These are phyloP conservation scores for Ephialtes manifestator DNA, from an alignment of 2,888 invertebrate genomes.

Conservation along the genomic window DNA sequence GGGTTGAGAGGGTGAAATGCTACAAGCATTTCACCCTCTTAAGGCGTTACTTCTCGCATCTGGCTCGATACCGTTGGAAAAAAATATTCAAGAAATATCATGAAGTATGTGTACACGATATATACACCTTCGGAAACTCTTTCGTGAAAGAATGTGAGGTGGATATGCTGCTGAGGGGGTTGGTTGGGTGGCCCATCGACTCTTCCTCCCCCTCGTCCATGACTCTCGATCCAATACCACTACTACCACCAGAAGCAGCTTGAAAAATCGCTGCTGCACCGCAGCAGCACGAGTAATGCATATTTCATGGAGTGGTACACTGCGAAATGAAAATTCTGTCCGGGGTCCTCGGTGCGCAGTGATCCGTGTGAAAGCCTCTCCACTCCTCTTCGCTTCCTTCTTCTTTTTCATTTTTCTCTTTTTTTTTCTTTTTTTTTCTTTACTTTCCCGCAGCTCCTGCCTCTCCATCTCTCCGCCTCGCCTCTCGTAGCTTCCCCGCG, in stretches of 20 bases:
- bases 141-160: constrained; percentile 42
- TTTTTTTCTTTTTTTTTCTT: not conserved
- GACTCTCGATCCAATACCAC: constrained; percentile 33
- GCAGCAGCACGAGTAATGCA: constrained; percentile 72
- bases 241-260: constrained; percentile 60
- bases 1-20: not conserved
- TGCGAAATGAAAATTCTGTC: constrained; percentile 76
- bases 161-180: constrained; percentile 33
- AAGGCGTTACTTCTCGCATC: constrained; percentile 22
- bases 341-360: constrained; percentile 61
- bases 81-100: constrained; percentile 40
- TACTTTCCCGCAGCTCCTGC: constrained; percentile 7
- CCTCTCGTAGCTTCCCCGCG: constrained; percentile 16
- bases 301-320: constrained; percentile 77
- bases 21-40: too few species aligned
- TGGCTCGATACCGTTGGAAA: not conserved
- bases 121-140: constrained; percentile 36
- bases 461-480: constrained; percentile 5
- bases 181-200: constrained; percentile 30
- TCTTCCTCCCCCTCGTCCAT: constrained; percentile 29
- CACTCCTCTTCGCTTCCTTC: constrained; percentile 36
- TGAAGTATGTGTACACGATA: constrained; percentile 31
- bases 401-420: not conserved
- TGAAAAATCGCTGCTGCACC: constrained; percentile 76
- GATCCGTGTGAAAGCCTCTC: constrained; percentile 64